Evolutionary conservation across 2,113 vertebrate genomes (phyloP).

Genomic region (Apaloderma vittatum): DNA sequence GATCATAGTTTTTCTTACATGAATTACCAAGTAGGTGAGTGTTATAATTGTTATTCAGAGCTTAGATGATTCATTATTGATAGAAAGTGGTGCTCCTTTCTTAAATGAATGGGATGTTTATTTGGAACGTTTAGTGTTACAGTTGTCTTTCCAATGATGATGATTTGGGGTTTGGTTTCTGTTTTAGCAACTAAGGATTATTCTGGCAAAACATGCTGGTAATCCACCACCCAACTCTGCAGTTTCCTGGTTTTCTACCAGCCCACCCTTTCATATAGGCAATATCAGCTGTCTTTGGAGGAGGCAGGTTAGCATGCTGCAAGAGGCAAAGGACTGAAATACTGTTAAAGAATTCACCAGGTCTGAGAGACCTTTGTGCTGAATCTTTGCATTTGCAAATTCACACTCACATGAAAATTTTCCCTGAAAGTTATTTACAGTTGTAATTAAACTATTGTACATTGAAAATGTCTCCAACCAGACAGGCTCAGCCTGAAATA

Average conservation of each 20-base stretch:
- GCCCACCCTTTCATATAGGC: background rate
- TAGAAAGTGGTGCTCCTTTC: background rate
- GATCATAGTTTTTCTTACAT: background rate
- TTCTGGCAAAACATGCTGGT: background rate
- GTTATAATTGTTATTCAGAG: constrained; percentile 20
- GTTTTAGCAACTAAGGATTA: background rate
- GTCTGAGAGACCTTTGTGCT: background rate
- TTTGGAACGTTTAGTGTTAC: background rate
- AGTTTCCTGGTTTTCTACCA: background rate
- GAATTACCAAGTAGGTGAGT: background rate
- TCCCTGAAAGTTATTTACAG: background rate
- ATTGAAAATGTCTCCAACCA: background rate
- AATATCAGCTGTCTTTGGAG: background rate
- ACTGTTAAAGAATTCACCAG: background rate
- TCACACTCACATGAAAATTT: background rate
- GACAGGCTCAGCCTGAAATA: background rate
- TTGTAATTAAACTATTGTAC: background rate
- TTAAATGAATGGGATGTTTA: constrained; percentile 20
- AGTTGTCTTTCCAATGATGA: background rate
- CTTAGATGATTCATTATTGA: constrained; percentile 40
- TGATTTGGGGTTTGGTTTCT: background rate
- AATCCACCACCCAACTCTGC: background rate
- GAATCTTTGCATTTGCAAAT: background rate
- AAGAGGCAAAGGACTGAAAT: background rate
- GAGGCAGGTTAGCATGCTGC: background rate